These are phyloP conservation scores for Lichenostomus cassidix DNA, from an alignment of 2,113 vertebrate genomes.

Conservation along the genomic window DNA sequence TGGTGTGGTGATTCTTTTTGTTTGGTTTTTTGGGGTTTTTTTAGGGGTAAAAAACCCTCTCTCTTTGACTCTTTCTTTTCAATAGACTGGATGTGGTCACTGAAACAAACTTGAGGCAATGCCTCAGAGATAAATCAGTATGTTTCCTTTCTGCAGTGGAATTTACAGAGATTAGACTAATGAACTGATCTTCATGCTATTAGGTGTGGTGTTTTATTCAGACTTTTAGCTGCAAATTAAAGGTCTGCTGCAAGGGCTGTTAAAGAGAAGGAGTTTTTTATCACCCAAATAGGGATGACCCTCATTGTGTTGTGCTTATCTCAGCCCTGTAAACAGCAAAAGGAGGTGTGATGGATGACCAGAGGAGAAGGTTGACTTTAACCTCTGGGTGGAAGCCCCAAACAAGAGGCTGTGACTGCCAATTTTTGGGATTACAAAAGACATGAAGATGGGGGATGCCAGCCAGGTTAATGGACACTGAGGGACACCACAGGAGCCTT, in stretches of 20 bases:
- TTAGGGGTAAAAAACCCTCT: background rate
- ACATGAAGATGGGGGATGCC: background rate
- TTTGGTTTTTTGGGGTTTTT: background rate
- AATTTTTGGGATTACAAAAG: background rate
- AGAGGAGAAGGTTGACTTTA: too few species aligned
- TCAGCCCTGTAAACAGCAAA: background rate
- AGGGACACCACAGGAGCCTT: background rate
- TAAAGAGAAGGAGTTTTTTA: background rate
- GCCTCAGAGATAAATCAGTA: background rate
- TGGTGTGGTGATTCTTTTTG: background rate
- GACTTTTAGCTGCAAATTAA: slow-evolving; percentile 19
- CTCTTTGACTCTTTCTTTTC: background rate
- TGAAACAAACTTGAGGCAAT: background rate
- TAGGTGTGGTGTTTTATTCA: slow-evolving; percentile 17
- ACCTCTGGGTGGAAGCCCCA: background rate
- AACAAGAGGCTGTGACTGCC: background rate
- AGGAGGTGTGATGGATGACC: background rate
- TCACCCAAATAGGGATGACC: background rate
- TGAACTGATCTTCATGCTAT: background rate
- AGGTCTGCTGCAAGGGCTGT: background rate
- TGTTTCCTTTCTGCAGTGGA: background rate
- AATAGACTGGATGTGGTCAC: background rate
- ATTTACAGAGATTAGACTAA: background rate
- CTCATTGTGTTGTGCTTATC: background rate
- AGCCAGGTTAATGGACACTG: background rate